Base-by-base conservation (phyloP, 2,797 vertebrate species). In the Eleutherodactylus coqui region DNA sequence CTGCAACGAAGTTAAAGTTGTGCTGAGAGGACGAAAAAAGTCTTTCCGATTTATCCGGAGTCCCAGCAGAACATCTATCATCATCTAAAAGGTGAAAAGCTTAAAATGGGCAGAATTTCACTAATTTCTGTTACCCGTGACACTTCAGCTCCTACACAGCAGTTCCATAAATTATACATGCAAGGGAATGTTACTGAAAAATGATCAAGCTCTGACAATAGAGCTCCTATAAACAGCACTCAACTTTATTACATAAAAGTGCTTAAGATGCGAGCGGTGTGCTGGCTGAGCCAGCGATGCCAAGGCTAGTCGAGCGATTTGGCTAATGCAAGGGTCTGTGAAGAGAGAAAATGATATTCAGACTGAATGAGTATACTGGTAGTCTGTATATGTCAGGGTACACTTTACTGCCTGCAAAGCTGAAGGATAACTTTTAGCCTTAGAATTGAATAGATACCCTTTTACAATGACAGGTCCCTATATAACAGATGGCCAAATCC, bases 21-120 rank as follows among this genome's bases (percentile, higher is more conserved):
- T 86, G 79, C 64, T 83, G 85, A 83, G 73, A 43, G 62, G 60
- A 77, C 73, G 5, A 72, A 83, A 83, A 86, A 79, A 86, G 16
- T 60, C 3, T 64, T 8, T 83, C 49, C 53, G 55, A 83, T 83
- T 83, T 87, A 83, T 69, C 45, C 41, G 67, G 73, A 77, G 45
- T 45, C 47, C 32, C 55, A 77, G 60, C 3, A 41, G 73, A 72
- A 77, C 60, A 83, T 83, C 43, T 53, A 87, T 87, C 73, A 83
- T 79, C 47, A 58, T 83, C 51, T 38, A 72, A 77, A 62, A 83
- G 70, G 75, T 55, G 55, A 69, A 75, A 80, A 19, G 75, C 79
- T 81, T 32, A 49, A 82, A 82, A 75, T 29, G 60, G 75, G n/a
- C 47, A 69, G 55, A 77, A 77, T 78, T 78, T 78, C 34, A 64